phyloP scores from a whole-genome alignment of 1,140 invertebrate species.

The Drosophila murphyi region DNA sequence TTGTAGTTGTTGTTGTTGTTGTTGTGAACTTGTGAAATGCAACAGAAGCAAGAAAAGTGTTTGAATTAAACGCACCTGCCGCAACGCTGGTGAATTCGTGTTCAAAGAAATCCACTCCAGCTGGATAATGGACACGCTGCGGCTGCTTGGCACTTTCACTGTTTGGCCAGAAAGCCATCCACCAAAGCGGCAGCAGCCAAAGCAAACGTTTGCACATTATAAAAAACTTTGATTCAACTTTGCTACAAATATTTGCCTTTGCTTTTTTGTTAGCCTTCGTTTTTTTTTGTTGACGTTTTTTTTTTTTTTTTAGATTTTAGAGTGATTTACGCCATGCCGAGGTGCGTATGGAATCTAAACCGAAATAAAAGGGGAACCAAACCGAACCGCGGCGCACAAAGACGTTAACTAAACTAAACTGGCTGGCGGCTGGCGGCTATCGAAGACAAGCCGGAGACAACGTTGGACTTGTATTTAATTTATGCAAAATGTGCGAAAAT shows the following conservation, averaged over 20 bases:
- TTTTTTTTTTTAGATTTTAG: conserved; percentile 19
- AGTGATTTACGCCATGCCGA: conserved; percentile 27
- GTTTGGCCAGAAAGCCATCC: conserved; percentile 16
- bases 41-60: neutral
- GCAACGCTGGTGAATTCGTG: conserved; percentile 72
- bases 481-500: conserved; percentile 82
- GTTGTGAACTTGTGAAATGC: neutral
- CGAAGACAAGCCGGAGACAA: conserved; percentile 14
- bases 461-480: conserved; percentile 62
- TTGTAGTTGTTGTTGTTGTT: neutral
- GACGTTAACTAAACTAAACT: conserved; percentile 62
- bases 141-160: conserved; percentile 65
- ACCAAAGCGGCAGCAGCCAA: conserved; percentile 13
- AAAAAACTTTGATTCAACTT: conserved; percentile 46
- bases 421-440: conserved; percentile 22
- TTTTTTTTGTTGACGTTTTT: too few species aligned
- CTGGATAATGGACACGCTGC: conserved; percentile 50
- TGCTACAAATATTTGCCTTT: conserved; percentile 42
- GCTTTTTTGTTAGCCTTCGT: conserved; percentile 30
- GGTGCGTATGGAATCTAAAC: conserved; percentile 26
- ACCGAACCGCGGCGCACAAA: conserved; percentile 62
- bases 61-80: conserved; percentile 55
- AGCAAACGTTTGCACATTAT: conserved; percentile 56
- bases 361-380: conserved; percentile 6
- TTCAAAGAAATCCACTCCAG: conserved; percentile 80